Evolutionary conservation across 2,797 vertebrate genomes (phyloP), one percentile per base, ranked within the genome.

Genomic region (Acanthurus tractus): DNA sequence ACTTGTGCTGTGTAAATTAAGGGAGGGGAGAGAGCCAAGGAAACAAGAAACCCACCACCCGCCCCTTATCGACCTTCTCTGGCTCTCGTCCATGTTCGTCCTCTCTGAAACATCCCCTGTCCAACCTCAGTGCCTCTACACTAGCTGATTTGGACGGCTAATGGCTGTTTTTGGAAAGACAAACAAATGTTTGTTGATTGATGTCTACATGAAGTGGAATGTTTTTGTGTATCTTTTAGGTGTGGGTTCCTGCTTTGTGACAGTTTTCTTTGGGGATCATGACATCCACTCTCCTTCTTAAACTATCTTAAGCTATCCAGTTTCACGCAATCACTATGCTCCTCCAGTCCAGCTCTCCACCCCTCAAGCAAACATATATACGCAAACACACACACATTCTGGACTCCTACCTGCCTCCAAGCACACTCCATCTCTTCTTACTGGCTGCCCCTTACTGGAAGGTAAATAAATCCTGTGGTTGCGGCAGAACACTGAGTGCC

Each of bases 381-480:
- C 8, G 15, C 48, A 77, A 11, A 74, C 46, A 53, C 46, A 70
- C 58, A 70, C 63, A 74, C 63, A 45, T 56, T 18, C 54, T 76
- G 67, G 45, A 80, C 56, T 74, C 29, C 76, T 74, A 79, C 68
- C 56, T 78, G 68, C 76, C 63, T 73, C 48, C 49, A 38, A 72
- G 66, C 73, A 80, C 76, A 88, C 81, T 79, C 70, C 76, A 70
- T 82, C 84, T 83, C 78, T 61, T 85, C 74, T 83, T 75, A 81
- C 82, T 79, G 75, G 83, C 71, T 61, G 79, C 70, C 83, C 77
- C 81, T 84, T 8, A 1, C 63, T 76, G 81, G 44, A 83, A 85
- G 87, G 92, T 93, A 93, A 93, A 94, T 88, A 93, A 89, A 91
- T 89, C 82, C 87, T 86, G 92, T 72, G 87, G 89, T 88, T 64